Evolutionary conservation across 1,140 invertebrate genomes (phyloP), one percentile per base, ranked within the genome.

Genomic region (Cyclargus thomasi): DNA sequence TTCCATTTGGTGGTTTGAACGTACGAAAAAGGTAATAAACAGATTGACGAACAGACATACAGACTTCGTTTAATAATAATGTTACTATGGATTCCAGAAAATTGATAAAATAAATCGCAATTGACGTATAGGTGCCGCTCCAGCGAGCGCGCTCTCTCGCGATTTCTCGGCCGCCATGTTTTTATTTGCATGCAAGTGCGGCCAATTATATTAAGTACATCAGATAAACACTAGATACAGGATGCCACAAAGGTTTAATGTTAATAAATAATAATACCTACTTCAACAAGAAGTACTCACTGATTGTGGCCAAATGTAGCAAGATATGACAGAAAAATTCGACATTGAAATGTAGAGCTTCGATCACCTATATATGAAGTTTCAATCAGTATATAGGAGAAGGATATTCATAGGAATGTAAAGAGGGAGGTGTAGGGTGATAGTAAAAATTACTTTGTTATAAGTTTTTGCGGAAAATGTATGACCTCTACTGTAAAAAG

Each of bases 141-240:
- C 70, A 83, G 74, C 79, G 82, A 69, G 72, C 77, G 39, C 78
- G 75, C 86, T 88, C 83, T 88, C 86, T 83, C 80, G 74, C 66
- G 78, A 80, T 88, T 87, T 88, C 86, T 81, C 83, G 70, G 67
- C 65, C 70, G 82, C 79, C 77, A 88, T 85, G 81, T 65, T 72
- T 74, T 65, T 74, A 87, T 88, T 88, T 86, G 86, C 83, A 87
- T 88, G 82, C 77, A 73, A 72, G 68, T 76, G 77, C 76, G 78
- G 76, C 75, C 76, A 79, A 76, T 83, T 81, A 81, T 80, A 80
- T 84, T 80, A 83, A 80, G 70, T 79, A 75, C 73, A 83, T 81
- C 79, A 80, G 80, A 85, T 85, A 83, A 84, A 69, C 69, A 74
- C 75, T 75, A 72, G 73, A 68, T 79, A 47, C 39, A 47, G 14